phyloP scores from a whole-genome alignment of 2,797 vertebrate species.

The Decapterus maruadsi region DNA sequence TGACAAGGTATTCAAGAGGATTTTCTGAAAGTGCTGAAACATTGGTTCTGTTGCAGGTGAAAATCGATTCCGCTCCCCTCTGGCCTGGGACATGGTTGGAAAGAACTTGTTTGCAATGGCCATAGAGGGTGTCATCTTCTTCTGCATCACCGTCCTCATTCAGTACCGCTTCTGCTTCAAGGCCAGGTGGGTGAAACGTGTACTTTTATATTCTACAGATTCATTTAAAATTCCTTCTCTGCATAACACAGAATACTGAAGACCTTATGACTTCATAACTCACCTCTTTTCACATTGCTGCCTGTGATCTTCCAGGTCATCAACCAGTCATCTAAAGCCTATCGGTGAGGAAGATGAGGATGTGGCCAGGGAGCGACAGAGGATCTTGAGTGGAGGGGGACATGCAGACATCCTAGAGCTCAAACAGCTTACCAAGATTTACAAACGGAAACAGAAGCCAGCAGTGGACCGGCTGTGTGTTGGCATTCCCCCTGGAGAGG shows the following conservation, averaged over 20 bases:
- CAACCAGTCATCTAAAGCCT: conserved; percentile 90
- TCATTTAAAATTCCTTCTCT: neutral
- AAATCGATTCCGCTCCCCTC: conserved; percentile 94
- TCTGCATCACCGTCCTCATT: conserved; percentile 94
- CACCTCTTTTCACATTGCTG: neutral
- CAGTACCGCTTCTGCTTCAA: conserved; percentile 98
- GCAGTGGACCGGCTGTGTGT: conserved; percentile 97
- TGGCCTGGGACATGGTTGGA: conserved; percentile 98
- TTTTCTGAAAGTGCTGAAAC: conserved; percentile 3
- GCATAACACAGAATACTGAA: neutral
- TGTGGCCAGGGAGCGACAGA: conserved; percentile 95
- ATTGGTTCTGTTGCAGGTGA: conserved; percentile 87
- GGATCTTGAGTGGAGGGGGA: conserved; percentile 93
- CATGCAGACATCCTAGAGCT: conserved; percentile 96
- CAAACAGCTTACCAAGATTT: conserved; percentile 95
- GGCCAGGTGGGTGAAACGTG: conserved; percentile 86
- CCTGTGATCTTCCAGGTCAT: conserved; percentile 80
- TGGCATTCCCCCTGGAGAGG: conserved; percentile 97
- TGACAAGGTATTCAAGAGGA: neutral
- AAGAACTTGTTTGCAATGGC: conserved; percentile 99
- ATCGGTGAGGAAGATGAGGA: conserved; percentile 97
- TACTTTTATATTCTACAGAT: neutral
- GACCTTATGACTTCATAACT: neutral
- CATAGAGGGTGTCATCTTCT: conserved; percentile 94
- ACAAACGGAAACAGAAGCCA: conserved; percentile 96